Percentiles rank a stretch among this genome's conserved stretches.
Conservation (phyloP, 2,113 vertebrate genomes). For the Vulpes ferrilata region DNA sequence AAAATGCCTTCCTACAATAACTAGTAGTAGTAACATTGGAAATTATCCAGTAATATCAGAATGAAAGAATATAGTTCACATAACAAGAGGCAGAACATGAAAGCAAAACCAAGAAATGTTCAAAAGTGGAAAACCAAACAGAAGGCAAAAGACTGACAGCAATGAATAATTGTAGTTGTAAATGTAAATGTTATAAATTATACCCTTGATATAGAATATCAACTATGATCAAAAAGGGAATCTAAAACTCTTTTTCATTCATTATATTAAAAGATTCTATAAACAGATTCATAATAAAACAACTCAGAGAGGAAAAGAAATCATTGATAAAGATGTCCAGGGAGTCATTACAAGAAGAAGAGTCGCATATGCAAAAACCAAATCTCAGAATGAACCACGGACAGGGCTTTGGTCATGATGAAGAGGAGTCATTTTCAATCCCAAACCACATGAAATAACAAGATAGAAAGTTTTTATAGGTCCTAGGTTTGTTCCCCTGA, state of each 20-base stretch:
- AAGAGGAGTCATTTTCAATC: neutral
- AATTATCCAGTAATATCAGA: neutral
- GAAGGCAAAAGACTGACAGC: neutral
- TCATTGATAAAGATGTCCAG: neutral
- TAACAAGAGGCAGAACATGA: neutral
- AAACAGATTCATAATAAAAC: slow-evolving; percentile 26
- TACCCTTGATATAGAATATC: neutral
- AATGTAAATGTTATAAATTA: neutral
- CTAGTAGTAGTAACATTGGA: neutral
- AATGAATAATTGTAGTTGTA: neutral
- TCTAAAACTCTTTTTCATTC: slow-evolving; percentile 13
- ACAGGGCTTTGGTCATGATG: neutral
- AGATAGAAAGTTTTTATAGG: neutral
- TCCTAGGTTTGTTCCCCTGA: neutral
- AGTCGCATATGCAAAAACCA: neutral
- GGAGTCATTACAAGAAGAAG: neutral
- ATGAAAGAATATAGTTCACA: neutral
- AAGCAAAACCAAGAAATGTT: neutral
- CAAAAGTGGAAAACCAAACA: neutral
- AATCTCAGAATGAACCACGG: neutral
- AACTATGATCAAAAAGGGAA: neutral
- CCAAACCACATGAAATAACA: neutral
- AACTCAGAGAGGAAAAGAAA: neutral
- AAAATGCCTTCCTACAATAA: neutral
- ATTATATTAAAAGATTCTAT: neutral